These are phyloP conservation scores for Pollenia amentaria DNA, from an alignment of 2,888 invertebrate genomes.

Conservation along the genomic window DNA sequence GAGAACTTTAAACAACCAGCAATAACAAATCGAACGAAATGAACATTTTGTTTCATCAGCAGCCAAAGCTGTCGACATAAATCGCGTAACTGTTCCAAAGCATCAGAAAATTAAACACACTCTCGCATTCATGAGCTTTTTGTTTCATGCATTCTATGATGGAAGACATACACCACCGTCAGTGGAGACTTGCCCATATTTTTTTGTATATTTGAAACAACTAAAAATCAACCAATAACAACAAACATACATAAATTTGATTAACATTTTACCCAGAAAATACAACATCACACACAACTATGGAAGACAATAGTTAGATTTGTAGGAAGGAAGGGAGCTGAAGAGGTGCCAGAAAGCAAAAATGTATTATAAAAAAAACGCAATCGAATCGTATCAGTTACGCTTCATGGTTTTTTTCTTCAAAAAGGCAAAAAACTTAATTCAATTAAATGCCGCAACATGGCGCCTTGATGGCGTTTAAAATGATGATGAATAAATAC, in stretches of 20 bases:
- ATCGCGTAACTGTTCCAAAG: slow-evolving; percentile 43
- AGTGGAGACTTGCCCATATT: slow-evolving; percentile 68
- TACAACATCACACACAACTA: neutral
- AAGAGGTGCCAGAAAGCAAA: slow-evolving; percentile 1
- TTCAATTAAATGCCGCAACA: slow-evolving; percentile 73
- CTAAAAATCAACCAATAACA: neutral
- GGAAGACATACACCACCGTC: slow-evolving; percentile 4
- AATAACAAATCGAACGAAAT: slow-evolving; percentile 41
- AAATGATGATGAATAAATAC: slow-evolving; percentile 52
- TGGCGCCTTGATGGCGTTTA: slow-evolving; percentile 71
- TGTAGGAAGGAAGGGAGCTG: slow-evolving; percentile 5
- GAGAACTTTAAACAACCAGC: slow-evolving; percentile 48
- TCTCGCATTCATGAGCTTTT: neutral
- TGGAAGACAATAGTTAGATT: neutral
- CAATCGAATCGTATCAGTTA: slow-evolving; percentile 73
- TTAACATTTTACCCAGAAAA: slow-evolving; percentile 47
- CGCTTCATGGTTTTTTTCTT: slow-evolving; percentile 69
- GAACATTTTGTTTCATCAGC: slow-evolving; percentile 63
- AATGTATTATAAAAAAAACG: slow-evolving; percentile 44
- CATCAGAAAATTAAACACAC: slow-evolving; percentile 40
- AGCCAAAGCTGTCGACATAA: slow-evolving; percentile 10
- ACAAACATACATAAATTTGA: slow-evolving; percentile 41
- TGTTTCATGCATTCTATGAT: neutral
- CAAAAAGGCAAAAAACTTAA: slow-evolving; percentile 56
- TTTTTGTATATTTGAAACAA: slow-evolving; percentile 32